Base-by-base conservation (phyloP, 2,113 vertebrate species). In the Hemiscyllium ocellatum region DNA sequence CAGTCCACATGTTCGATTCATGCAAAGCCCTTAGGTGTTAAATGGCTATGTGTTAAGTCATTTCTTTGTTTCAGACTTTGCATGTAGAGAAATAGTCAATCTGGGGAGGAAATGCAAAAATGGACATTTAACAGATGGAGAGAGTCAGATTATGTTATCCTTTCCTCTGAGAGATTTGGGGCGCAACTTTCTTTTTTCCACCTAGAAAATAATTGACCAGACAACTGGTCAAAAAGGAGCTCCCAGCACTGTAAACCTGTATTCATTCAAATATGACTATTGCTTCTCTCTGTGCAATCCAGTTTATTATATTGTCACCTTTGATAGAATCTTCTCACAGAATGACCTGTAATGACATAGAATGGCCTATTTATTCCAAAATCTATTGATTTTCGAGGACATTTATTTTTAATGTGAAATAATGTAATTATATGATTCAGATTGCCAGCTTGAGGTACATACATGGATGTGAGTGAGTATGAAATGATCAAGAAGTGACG, bases 21-120 rank as follows among this genome's bases (percentile, higher is more conserved):
- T 76, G 29, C 47, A 72, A 52, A 72, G 68, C 94, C 94, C 68
- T 76, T 15, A 72, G 94, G 94, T 72, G 42, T 95, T 95, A 72
- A 47, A 72, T 95, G 42, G 26, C 69, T 72, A 68, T 95, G 89
- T 68, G 94, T 95, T 69, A 95, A 95, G 26, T 29, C 94, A 95
- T 76, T 95, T 42, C 37, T 95, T 95, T 95, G 47, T 72, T 95
- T 95, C 94, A 95, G 26, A 52, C 22, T 72, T 94, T 76, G 69
- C 94, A 95, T 69, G 26, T 52, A 15, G 94, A 33, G 68, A 95
- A 72, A 95, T 76, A 72, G 15, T 76, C 68, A 95, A 95, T 95
- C 94, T 76, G 94, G 94, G 52, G 68, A 95, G 47, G 89, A 95
- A 61, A 52, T 33, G 52, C 61, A n/a, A 61, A 90, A 90, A 12